Base-by-base conservation (phyloP, 2,797 vertebrate species). In the Thripadectes ignobilis region DNA sequence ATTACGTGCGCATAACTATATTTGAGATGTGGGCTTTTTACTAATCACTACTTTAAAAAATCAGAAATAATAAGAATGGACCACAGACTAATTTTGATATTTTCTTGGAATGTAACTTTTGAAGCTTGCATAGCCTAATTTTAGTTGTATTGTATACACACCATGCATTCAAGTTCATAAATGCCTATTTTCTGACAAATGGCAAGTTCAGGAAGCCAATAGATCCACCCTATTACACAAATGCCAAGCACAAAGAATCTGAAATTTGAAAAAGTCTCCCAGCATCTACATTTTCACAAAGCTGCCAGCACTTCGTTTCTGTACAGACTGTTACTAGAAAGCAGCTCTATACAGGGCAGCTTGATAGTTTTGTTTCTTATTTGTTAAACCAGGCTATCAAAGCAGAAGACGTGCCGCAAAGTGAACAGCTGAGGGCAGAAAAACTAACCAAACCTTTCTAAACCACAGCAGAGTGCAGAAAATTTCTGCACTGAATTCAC, bases 401-500 rank as follows among this genome's bases (percentile, higher is more conserved):
- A 84, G 52, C 13, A 59, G 41, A 78, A 94, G 16, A 54, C 46
- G 3, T 17, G 11, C 11, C 84, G 32, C 55, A 79, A 58, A 93
- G 92, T 34, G 2, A 88, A 65, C 26, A 54, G 14, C 0, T 43
- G 38, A 87, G 12, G 49, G 38, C 61, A 81, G 63, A 82, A 86
- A 61, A 85, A 45, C 12, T 36, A 81, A 88, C 24, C 38, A 76
- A 86, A 58, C 17, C 34, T 63, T 82, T 86, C 55, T 52, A 78
- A 91, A 84, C 24, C 54, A 48, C 16, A 75, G 63, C 43, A 68
- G 39, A 62, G 38, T 62, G 27, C 19, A 62, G 48, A 71, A 82
- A 73, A 88, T 82, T 46, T 85, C 74, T 90, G 54, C n/a, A 82
- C 61, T 95, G 87, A 92, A 76, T 92, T 83, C 48, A 67, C 45